phyloP scores from a whole-genome alignment of 1,140 invertebrate species.

The Drosophila orena region DNA sequence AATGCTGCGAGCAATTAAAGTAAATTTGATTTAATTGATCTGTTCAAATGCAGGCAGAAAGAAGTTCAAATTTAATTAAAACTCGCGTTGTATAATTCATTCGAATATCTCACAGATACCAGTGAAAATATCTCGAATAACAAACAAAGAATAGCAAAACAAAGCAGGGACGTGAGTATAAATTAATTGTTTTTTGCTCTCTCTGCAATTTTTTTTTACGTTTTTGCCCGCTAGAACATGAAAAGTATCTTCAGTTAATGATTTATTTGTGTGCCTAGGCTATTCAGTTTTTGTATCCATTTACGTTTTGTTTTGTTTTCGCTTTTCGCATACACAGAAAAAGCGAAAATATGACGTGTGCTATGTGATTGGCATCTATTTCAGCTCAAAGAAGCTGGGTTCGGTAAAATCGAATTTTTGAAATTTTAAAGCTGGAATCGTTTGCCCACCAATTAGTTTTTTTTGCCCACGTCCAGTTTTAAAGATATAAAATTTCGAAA shows the following conservation, averaged over 20 bases:
- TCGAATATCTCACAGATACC: slow-evolving; percentile 33
- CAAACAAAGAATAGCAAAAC: slow-evolving; percentile 36
- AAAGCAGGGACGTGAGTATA: slow-evolving; percentile 39
- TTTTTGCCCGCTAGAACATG: slow-evolving; percentile 38
- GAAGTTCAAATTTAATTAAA: slow-evolving; percentile 48
- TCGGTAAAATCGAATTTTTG: no score
- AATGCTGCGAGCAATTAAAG: slow-evolving; percentile 7
- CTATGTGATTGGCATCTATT: slow-evolving; percentile 33
- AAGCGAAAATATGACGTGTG: slow-evolving; percentile 64
- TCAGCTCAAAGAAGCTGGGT: no score
- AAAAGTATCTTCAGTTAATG: slow-evolving; percentile 63
- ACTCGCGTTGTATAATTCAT: slow-evolving; percentile 10
- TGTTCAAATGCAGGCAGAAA: slow-evolving; percentile 33
- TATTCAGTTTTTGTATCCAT: slow-evolving; percentile 13
- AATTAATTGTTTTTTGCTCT: slow-evolving; percentile 54
- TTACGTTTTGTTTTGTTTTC: slow-evolving; percentile 45
- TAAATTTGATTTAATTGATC: slow-evolving; percentile 57
- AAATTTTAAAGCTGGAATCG: no score
- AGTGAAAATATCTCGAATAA: slow-evolving; percentile 28
- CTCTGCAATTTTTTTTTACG: slow-evolving; percentile 20
- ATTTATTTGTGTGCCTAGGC: slow-evolving; percentile 31
- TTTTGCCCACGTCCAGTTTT: no score
- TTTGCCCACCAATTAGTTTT: no score
- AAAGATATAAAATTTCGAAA: no score
- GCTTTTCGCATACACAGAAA: slow-evolving; percentile 21